Evolutionary conservation across 2,797 vertebrate species (phyloP), one percentile per base, ranked within the genome.

Genomic region (Pterois miles): DNA sequence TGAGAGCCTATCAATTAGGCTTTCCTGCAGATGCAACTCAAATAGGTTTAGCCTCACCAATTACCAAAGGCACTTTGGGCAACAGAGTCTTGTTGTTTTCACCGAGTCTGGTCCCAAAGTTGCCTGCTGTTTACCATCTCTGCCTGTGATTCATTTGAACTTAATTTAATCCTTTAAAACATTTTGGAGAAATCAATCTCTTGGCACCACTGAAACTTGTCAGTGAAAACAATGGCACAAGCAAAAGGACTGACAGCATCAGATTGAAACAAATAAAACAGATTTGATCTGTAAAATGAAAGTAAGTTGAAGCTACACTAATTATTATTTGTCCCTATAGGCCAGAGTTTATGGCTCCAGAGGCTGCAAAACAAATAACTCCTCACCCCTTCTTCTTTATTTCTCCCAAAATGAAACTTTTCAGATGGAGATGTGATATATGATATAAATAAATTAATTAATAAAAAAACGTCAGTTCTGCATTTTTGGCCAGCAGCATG

Each of bases 31-130:
- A 77, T 64, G 50, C 57, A 74, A 48, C 64, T 86, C 71, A 73
- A 86, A 88, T 66, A 65, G 73, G 33, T 76, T 85, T 79, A 66
- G 34, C 69, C 67, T 79, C 65, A 86, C 50, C 77, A 76, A 77
- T 79, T 85, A 85, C 65, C 74, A 68, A 53, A 65, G 38, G 40
- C 71, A 71, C 76, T 83, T 65, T 40, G 65, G 71, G 62, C 27
- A 67, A 62, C 67, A 69, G 50, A 58, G 60, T 78, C 58, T 76
- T 75, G 50, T 63, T 70, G 59, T 79, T 74, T 74, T 40, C 22
- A 23, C 53, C 52, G 56, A 74, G 66, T 64, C 57, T 20, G 20
- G 34, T 70, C 54, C 70, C 63, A 60, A 11, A 57, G 76, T 57
- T 48, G 25, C 16, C 22, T 43, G 38, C 71, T 68, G 65, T 69